Conservation (phyloP, 1,140 invertebrate genomes). For the Bactericera cockerelli region DNA sequence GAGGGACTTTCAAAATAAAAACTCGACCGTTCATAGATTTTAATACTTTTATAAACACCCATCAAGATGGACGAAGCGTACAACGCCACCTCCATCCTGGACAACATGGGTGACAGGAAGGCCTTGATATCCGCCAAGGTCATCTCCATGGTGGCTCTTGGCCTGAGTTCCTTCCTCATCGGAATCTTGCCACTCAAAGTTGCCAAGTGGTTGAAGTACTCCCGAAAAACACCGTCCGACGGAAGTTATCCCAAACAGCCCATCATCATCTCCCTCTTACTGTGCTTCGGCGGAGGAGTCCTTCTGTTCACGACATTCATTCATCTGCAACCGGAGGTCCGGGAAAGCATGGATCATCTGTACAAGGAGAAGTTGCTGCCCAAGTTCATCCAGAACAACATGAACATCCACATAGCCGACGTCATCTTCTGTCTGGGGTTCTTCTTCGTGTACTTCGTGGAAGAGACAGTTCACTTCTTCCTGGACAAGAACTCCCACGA, state of each 20-base stretch:
- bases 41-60: too few relatives aligned
- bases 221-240: slow-evolving; percentile 15
- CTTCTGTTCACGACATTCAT: slow-evolving; percentile 59
- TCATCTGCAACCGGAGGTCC: slow-evolving; percentile 59
- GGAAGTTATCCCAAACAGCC: slow-evolving; percentile 28
- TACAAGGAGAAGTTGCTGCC: slow-evolving; percentile 27
- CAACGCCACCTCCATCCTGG: neutral
- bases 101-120: neutral
- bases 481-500: slow-evolving; percentile 30
- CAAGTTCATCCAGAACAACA: slow-evolving; percentile 16
- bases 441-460: slow-evolving; percentile 54
- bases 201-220: slow-evolving; percentile 29
- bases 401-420: slow-evolving; percentile 39
- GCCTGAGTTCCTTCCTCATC: slow-evolving; percentile 45
- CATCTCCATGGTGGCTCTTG: slow-evolving; percentile 48
- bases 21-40: too few relatives aligned
- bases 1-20: too few relatives aligned
- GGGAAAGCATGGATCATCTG: slow-evolving; percentile 35
- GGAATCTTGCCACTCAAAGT: slow-evolving; percentile 47
- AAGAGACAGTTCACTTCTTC: slow-evolving; percentile 47
- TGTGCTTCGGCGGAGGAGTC: slow-evolving; percentile 68
- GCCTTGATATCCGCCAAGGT: slow-evolving; percentile 42
- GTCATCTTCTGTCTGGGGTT: slow-evolving; percentile 51
- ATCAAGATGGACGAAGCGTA: neutral
- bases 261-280: slow-evolving; percentile 39